Evolutionary conservation across 1,140 invertebrate species (phyloP), one percentile per base, ranked within the genome.

Genomic region (Archegozetes longisetosus): DNA sequence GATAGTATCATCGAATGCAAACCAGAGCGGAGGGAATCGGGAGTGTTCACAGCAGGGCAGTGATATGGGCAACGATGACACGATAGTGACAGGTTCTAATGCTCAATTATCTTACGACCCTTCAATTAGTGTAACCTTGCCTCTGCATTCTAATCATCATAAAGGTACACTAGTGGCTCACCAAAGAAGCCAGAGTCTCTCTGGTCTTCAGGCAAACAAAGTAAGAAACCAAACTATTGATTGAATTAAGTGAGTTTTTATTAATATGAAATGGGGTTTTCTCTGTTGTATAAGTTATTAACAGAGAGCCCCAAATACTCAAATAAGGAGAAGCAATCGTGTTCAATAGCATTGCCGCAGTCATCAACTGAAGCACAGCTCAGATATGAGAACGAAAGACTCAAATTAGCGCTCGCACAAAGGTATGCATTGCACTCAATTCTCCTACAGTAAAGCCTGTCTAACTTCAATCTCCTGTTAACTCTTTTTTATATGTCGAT

Each of bases 331-430:
- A 48, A 48, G 20, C 24, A 27, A 46, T 52, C 53, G 26, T 40
- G 60, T 28, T 59, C 59, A 27, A 28, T 53, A 25, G 20, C 56
- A 51, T 50, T 65, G 47, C 63, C 65, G 9, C 66, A 69, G 57
- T 60, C 65, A 63, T 77, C 77, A 32, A 76, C 80, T 6, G 89
- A 94, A 70, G 85, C 86, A 69, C 90, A 95, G 71, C 77, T 97
- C 32, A 90, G 94, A 72, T 95, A 96, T 76, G 93, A 98, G 75
- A 97, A 96, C 74, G 92, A 96, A 71, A 79, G 90, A 66, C 79
- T 98, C 48, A 95, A 95, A 77, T 78, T 95, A 64, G 92, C 92
- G 14, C 75, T 97, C 62, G 90, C 91, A 61, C 91, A 97, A 75
- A 93, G 88, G 88, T 91, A 71, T 71, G 67, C 52, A 17, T 60